Evolutionary conservation across 2,797 vertebrate species (phyloP).

Genomic region (Sciurus vulgaris): DNA sequence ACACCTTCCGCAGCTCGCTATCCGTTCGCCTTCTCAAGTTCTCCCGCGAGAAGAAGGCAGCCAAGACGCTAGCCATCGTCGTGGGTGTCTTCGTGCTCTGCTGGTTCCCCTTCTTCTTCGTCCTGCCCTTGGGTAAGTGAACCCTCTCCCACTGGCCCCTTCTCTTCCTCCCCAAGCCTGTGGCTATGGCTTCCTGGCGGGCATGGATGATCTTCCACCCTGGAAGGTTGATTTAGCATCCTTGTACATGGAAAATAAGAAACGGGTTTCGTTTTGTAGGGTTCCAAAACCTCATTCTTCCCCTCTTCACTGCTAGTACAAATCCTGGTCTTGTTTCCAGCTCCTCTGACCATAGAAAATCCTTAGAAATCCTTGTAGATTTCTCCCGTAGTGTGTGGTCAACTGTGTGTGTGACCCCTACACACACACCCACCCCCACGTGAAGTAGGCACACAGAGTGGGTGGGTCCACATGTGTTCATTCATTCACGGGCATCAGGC

Average conservation of each 20-base stretch:
- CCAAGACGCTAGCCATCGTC: constrained; percentile 98
- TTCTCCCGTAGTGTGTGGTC: background rate
- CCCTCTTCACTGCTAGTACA: background rate
- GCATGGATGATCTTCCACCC: background rate
- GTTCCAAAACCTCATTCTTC: background rate
- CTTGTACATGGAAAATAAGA: background rate
- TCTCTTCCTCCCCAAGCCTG: background rate
- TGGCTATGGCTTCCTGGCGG: background rate
- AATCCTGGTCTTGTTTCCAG: background rate
- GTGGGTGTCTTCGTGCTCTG: constrained; percentile 99
- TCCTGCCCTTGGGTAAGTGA: constrained; percentile 95
- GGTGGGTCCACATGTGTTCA: background rate
- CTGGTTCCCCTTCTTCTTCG: constrained; percentile 99
- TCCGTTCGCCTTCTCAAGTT: constrained; percentile 98
- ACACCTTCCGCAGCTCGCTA: constrained; percentile 96
- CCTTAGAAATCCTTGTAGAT: background rate
- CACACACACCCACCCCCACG: no score
- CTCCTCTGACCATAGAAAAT: background rate
- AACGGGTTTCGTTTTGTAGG: background rate
- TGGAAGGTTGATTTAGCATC: no score
- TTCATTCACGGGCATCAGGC: background rate
- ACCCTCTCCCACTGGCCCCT: background rate
- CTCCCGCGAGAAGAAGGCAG: constrained; percentile 98
- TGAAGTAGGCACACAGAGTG: background rate
- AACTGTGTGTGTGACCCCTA: background rate